A percentile compares a stretch with the other conserved stretches of the same genome.
phyloP scores from a whole-genome alignment of 2,888 invertebrate genomes.

The Schrankia costaestrigalis region DNA sequence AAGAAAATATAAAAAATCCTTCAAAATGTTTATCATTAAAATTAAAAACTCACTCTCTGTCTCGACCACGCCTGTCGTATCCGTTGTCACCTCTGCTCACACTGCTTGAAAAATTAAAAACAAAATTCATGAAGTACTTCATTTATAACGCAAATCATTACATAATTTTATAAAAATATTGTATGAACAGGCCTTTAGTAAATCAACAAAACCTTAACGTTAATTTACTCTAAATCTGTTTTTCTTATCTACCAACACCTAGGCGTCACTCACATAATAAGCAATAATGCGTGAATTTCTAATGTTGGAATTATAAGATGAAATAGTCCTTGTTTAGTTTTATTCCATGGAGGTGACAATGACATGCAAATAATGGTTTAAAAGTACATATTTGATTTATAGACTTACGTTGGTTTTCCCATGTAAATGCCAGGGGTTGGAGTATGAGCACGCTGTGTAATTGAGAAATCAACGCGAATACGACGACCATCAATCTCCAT shows the following conservation, averaged over 20 bases:
- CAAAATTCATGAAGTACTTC: background rate
- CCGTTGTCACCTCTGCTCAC: constrained; percentile 74
- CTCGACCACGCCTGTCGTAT: constrained; percentile 72
- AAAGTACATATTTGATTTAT: constrained; percentile 42
- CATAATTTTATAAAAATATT: constrained; percentile 21
- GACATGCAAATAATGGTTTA: no score
- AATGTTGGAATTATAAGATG: constrained; percentile 39
- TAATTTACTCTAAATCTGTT: constrained; percentile 65
- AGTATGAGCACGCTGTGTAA: constrained; percentile 97
- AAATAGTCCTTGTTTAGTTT: no score
- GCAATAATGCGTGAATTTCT: constrained; percentile 35
- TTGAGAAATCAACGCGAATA: constrained; percentile 97
- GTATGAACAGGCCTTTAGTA: constrained; percentile 72
- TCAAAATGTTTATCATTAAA: background rate
- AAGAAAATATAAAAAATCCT: no score
- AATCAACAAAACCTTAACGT: constrained; percentile 43
- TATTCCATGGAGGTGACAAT: no score
- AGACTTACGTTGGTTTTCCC: constrained; percentile 92
- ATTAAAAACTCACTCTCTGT: constrained; percentile 79
- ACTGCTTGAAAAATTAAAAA: constrained; percentile 37
- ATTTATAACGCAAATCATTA: background rate
- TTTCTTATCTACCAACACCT: constrained; percentile 54
- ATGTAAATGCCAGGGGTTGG: constrained; percentile 98
- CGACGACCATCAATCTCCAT: constrained; percentile 96
- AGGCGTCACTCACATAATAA: constrained; percentile 30